These are phyloP conservation scores for Periphyllus acericola DNA, from an alignment of 2,888 invertebrate genomes.

Conservation along the genomic window DNA sequence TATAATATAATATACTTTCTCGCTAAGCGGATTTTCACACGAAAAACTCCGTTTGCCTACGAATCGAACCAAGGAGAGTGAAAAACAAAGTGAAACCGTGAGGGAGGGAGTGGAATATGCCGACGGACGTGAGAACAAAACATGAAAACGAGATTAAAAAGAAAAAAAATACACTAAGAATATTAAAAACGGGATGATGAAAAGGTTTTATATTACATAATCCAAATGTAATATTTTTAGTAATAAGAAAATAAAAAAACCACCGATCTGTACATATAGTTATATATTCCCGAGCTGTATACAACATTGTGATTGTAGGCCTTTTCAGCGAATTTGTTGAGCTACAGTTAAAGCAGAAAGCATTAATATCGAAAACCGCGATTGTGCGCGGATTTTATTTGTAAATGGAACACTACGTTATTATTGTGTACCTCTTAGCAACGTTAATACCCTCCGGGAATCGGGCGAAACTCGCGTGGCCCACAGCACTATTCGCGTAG, in stretches of 20 bases:
- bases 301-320: too few relatives aligned
- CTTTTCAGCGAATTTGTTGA: too few relatives aligned
- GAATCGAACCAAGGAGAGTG: not conserved
- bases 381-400: too few relatives aligned
- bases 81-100: not conserved
- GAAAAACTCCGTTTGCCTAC: not conserved
- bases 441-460: too few relatives aligned
- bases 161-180: not conserved
- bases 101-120: not conserved
- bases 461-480: too few relatives aligned
- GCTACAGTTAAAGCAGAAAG: too few relatives aligned
- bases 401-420: too few relatives aligned
- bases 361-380: too few relatives aligned
- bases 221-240: not conserved
- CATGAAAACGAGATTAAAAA: not conserved
- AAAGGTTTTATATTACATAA: not conserved
- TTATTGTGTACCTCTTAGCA: too few relatives aligned
- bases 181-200: slow-evolving; percentile 1
- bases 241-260: not conserved
- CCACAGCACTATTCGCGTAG: too few relatives aligned
- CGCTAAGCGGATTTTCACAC: not conserved
- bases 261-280: not conserved
- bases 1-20: not conserved
- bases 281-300: not conserved
- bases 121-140: not conserved